Percentiles rank a stretch among this genome's conserved stretches.
Conservation (phyloP, 2,888 invertebrate species). For the Taphrorychus bicolor region DNA sequence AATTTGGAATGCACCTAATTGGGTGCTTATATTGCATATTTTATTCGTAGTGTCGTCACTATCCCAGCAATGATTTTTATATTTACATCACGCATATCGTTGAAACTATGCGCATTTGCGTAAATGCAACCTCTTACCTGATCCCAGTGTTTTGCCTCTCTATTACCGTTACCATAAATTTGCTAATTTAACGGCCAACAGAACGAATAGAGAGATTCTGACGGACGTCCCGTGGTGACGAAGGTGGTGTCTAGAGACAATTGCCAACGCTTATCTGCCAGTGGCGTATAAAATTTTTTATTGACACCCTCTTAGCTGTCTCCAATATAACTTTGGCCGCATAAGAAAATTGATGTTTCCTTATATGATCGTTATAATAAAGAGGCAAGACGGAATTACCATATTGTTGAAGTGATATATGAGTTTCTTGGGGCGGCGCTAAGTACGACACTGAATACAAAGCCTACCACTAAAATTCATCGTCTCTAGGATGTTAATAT, state of each 20-base stretch:
- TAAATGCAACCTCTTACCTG: conserved; percentile 11
- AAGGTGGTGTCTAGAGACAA: conserved; percentile 27
- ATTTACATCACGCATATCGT: not conserved
- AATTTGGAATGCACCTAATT: not conserved
- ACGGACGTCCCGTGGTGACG: conserved; percentile 31
- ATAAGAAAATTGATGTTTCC: not conserved
- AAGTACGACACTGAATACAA: conserved; percentile 19
- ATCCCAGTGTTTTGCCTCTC: conserved; percentile 29
- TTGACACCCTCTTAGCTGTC: not conserved
- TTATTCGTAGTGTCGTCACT: not conserved
- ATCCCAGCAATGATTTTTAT: not conserved
- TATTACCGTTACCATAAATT: conserved; percentile 39
- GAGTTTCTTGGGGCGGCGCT: not conserved
- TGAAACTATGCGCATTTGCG: not conserved
- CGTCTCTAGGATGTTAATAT: conserved; percentile 36
- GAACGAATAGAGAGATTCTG: conserved; percentile 35
- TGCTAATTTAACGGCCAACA: conserved; percentile 35
- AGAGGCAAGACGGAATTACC: not conserved
- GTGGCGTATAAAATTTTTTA: conserved; percentile 1
- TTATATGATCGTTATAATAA: not conserved
- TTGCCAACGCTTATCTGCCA: conserved; percentile 16
- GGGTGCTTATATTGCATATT: not conserved
- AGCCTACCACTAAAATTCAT: conserved; percentile 29
- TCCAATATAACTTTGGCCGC: not conserved
- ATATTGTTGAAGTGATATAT: not conserved